Conservation (phyloP, 2,113 vertebrate genomes). For the rabbit (Oryctolagus cuniculus) region mOryCun1.1 NC_091437.1:56155501-56156000, state of each 20-base stretch:
- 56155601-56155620: conserved; percentile 37
- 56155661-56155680: conserved; percentile 22
- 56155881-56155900: not conserved
- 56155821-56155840: conserved; percentile 92
- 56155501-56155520: not conserved
- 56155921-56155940: not conserved
- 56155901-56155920: not conserved
- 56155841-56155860: conserved; percentile 62
- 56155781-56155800: conserved; percentile 98
- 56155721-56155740: conserved; percentile 37
- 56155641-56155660: conserved; percentile 11
- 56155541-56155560: not conserved
- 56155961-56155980: conserved; percentile 61
- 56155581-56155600: conserved; percentile 18
- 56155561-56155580: not conserved
- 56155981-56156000: conserved; percentile 74
- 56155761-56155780: conserved; percentile 98
- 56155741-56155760: conserved; percentile 93
- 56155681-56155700: not conserved
- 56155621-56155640: conserved; percentile 46
- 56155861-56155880: not conserved
- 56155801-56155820: conserved; percentile 98
- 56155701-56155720: not conserved
- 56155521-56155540: conserved; percentile 1
- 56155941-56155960: not conserved